These are phyloP conservation scores for Eremobia ochroleuca DNA, from an alignment of 2,888 invertebrate genomes.

Conservation along the genomic window DNA sequence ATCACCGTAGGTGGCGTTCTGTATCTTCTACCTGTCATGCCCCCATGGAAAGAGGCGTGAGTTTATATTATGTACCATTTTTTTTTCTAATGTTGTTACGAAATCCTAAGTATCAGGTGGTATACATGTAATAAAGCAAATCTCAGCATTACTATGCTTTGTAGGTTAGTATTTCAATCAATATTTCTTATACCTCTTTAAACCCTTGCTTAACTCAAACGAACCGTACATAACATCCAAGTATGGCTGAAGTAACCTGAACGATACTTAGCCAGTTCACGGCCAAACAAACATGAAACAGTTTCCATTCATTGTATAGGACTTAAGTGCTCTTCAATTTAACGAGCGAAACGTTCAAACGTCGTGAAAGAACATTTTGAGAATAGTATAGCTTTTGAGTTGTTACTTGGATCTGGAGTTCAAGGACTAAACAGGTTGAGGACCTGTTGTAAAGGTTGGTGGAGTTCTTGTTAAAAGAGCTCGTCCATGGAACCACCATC, in stretches of 20 bases:
- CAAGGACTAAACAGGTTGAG: neutral
- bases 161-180: neutral
- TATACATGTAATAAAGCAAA: neutral
- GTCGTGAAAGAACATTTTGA: slow-evolving; percentile 9
- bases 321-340: slow-evolving; percentile 28
- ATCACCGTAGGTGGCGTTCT: too few species aligned
- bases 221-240: slow-evolving; percentile 2
- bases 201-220: slow-evolving; percentile 18
- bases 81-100: too few species aligned
- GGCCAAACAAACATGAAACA: slow-evolving; percentile 44
- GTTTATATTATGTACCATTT: too few species aligned
- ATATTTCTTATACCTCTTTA: slow-evolving; percentile 9
- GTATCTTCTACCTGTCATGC: too few species aligned
- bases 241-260: slow-evolving; percentile 12
- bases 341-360: slow-evolving; percentile 21
- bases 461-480: neutral
- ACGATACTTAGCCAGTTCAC: slow-evolving; percentile 31
- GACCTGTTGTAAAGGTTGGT: neutral
- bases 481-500: neutral
- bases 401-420: neutral
- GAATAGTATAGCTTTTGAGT: slow-evolving; percentile 11
- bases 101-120: neutral
- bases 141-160: neutral
- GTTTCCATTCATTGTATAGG: slow-evolving; percentile 44
- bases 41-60: too few species aligned